Evolutionary conservation across 2,888 invertebrate species (phyloP), one percentile per base, ranked within the genome.

Genomic region (Scaptomyza flava): DNA sequence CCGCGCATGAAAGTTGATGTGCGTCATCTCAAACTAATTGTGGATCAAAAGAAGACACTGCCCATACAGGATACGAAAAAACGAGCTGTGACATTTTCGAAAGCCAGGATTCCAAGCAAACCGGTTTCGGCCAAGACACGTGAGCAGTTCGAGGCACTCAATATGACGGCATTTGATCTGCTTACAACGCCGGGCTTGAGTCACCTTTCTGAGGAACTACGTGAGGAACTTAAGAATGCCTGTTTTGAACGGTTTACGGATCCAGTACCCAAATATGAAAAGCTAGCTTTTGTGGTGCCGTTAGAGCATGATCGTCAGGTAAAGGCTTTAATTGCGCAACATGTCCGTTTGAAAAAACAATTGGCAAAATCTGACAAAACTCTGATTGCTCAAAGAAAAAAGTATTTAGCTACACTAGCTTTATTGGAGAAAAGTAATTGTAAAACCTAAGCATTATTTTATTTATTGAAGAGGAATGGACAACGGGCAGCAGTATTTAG

Each of bases 161-260:
- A 89, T n/a, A 56, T 34, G 3, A 89, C 87, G 0, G 91, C 91
- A 0, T 91, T 83, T 23, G 91, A 91, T 69, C 60, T 89, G 43
- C 59, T 91, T 7, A 91, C 89, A 5, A 77, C 72, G n/a, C 81
- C 91, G 0, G 68, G 72, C 43, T 66, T 68, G 1, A n/a, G 38
- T 0, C 47, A 48, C 1, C 11, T 73, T 0, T 71, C 79, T 0
- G 3, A 5, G 0, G n/a, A 56, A 0, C 27, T 82, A 3, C 8
- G 0, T 14, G 27, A 50, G 0, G 78, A 80, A 17, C 87, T 88
- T n/a, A 51, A 54, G n/a, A 31, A 57, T 2, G 68, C 81, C 6
- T 82, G 87, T 43, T 17, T 67, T 2, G 66, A 74, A 3, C 86
- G 68, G 33, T 53, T 45, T 6, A 59, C 72, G 14, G 74, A 72